phyloP scores from a whole-genome alignment of 2,113 vertebrate species.

The Myrmecobius fasciatus region DNA sequence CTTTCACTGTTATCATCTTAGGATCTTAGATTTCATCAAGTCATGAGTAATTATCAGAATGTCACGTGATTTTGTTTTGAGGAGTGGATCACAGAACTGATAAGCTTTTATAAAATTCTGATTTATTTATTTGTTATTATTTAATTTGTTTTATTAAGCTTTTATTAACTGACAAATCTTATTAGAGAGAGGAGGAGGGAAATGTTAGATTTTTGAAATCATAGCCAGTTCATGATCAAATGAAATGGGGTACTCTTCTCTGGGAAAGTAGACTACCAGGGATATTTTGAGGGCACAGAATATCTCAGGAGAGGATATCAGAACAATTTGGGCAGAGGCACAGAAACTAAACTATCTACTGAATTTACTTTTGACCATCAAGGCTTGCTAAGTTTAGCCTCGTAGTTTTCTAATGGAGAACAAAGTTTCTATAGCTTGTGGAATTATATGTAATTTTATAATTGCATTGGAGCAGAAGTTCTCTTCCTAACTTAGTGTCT shows the following conservation, averaged over 20 bases:
- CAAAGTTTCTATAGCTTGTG: background rate
- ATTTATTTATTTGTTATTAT: too few species aligned
- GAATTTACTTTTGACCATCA: background rate
- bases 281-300: background rate
- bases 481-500: background rate
- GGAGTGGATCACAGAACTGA: background rate
- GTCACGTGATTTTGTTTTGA: background rate
- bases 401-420: background rate
- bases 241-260: background rate
- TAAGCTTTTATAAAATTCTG: too few species aligned
- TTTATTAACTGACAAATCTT: too few species aligned
- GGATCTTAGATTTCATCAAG: background rate
- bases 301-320: background rate
- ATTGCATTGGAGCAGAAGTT: background rate
- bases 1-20: background rate
- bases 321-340: background rate
- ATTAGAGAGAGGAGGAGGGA: background rate
- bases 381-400: background rate
- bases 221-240: background rate
- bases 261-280: background rate
- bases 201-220: background rate
- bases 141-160: too few species aligned
- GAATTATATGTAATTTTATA: background rate
- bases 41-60: background rate
- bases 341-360: background rate